phyloP scores from a whole-genome alignment of 1,140 invertebrate species.

The Riptortus pedestris region DNA sequence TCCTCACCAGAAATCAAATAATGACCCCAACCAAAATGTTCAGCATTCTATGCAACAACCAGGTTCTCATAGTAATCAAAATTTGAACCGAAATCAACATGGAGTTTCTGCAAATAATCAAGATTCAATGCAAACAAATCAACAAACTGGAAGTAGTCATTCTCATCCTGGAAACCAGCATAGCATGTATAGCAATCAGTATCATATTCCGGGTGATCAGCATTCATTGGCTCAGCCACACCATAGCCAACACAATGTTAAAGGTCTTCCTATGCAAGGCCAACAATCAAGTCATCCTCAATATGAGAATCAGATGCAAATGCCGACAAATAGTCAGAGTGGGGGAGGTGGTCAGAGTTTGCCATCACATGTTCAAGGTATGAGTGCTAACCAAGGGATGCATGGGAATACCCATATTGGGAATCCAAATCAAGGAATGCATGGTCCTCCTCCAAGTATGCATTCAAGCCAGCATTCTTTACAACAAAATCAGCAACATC shows the following conservation, averaged over 20 bases:
- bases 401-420: too few species aligned
- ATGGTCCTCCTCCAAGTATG: neutral
- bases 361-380: too few species aligned
- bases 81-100: neutral
- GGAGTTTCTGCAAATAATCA: neutral
- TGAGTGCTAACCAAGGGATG: too few species aligned
- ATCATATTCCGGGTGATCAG: neutral
- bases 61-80: neutral
- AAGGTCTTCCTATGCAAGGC: neutral
- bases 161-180: conserved; percentile 1
- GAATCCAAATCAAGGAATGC: too few species aligned
- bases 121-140: too few species aligned
- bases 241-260: neutral
- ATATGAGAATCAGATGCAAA: too few species aligned
- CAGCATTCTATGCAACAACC: neutral
- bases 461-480: too few species aligned
- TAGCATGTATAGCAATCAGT: conserved; percentile 1
- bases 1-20: neutral
- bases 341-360: too few species aligned
- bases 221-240: too few species aligned
- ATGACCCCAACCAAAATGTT: neutral
- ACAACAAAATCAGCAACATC: too few species aligned
- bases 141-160: neutral
- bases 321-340: too few species aligned
- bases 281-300: neutral